Evolutionary conservation across 2,888 invertebrate genomes (phyloP).

Genomic region (Cartodere bifasciata): DNA sequence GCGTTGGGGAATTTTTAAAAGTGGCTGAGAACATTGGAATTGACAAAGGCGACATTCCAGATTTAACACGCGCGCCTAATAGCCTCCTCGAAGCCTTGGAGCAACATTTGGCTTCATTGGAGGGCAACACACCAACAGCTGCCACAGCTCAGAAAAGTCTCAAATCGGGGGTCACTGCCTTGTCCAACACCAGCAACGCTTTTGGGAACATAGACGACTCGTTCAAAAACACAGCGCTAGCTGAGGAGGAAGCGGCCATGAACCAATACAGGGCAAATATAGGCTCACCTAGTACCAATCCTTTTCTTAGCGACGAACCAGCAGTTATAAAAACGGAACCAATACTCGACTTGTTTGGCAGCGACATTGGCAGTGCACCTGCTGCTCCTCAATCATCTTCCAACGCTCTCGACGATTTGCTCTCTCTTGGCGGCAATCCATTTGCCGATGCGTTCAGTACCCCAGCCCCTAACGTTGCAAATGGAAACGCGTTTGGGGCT

Average conservation of each 20-base stretch:
- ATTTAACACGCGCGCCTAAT: conserved; percentile 95
- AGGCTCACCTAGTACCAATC: conserved; percentile 76
- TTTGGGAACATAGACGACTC: conserved; percentile 83
- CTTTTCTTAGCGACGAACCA: conserved; percentile 56
- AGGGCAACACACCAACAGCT: conserved; percentile 84
- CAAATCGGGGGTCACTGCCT: conserved; percentile 76
- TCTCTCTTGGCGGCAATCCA: conserved; percentile 60
- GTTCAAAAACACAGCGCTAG: conserved; percentile 74
- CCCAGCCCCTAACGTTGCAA: conserved; percentile 11
- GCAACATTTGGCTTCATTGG: conserved; percentile 87
- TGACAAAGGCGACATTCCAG: conserved; percentile 98
- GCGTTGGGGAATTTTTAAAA: conserved; percentile 96
- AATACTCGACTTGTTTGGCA: conserved; percentile 75
- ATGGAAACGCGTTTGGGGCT: conserved; percentile 24
- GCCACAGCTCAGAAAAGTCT: conserved; percentile 81
- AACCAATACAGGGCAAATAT: conserved; percentile 89
- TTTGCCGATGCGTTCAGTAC: conserved; percentile 52
- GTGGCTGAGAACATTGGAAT: conserved; percentile 85
- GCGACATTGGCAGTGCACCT: conserved; percentile 34
- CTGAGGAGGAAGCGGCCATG: conserved; percentile 93
- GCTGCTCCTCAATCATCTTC: conserved; percentile 19
- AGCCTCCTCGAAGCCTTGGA: conserved; percentile 95
- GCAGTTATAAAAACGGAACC: conserved; percentile 28
- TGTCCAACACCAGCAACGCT: conserved; percentile 78
- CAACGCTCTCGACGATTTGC: conserved; percentile 79